Evolutionary conservation across 2,888 invertebrate species (phyloP), one percentile per base, ranked within the genome.

Genomic region (Glyphotaelius pellucidus): DNA sequence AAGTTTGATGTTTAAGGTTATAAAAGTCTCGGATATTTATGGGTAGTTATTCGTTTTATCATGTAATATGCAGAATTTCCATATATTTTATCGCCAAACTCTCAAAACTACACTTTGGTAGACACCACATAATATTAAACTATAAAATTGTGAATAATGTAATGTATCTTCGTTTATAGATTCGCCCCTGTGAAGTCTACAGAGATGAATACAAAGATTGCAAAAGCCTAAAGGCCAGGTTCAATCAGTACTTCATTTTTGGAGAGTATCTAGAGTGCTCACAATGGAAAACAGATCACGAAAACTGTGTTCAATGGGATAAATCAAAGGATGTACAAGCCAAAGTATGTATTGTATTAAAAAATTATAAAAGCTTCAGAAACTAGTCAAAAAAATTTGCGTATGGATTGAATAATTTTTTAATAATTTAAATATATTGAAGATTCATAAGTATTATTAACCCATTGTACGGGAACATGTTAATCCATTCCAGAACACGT

Each of bases 181-280:
- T 98, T 89, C 96, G 98, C 94, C 97, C 97, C 11, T 98, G 98
- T 95, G 95, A 96, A n/a, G 94, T 97, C n/a, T 99, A 99, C 94
- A 96, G 97, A 94, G 98, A 97, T 90, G 98, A 99, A 95, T 98
- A 98, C 94, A 96, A 96, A 35, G 98, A 98, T 93, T 99, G 99
- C 94, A 97, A 95, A 90, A 97, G 98, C 94, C 95, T 98, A 32
- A 97, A 95, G 95, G 97, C 96, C 0, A 96, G 98, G 93, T 98
- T 99, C 94, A 97, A 99, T 94, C 99, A 99, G 95, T 98, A 98
- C 94, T 99, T 98, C 94, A 96, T 98, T 92, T 96, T 96, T 95
- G 99, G 99, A 0, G 95, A 98, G 94, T 95, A 95, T 0, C 91
- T 96, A 12, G 98, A 99, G 94, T 99, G 99, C 94, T 95, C 96